A percentile compares a stretch with the other conserved stretches of the same genome.
These are phyloP conservation scores for Drosophila tristis DNA, from an alignment of 1,140 invertebrate genomes.

Conservation along the genomic window DNA sequence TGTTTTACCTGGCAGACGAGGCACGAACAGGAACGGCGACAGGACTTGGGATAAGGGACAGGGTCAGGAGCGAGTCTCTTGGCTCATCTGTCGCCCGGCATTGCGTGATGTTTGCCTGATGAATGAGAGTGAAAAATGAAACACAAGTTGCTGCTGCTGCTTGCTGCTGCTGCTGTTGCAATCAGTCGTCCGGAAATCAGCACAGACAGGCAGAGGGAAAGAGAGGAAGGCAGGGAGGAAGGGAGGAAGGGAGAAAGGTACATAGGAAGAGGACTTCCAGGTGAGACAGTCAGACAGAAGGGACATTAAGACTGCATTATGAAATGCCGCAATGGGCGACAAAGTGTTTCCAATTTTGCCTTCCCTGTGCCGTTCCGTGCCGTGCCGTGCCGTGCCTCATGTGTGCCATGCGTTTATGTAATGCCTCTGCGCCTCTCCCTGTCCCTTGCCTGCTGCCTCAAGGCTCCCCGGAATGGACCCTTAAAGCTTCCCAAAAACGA, in stretches of 20 bases:
- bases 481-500: slow-evolving; percentile 45
- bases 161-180: slow-evolving; percentile 50
- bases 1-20: slow-evolving; percentile 32
- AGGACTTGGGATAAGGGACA: slow-evolving; percentile 17
- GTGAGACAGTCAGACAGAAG: slow-evolving; percentile 17
- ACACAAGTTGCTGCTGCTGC: slow-evolving; percentile 53
- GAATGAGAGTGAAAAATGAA: slow-evolving; percentile 80
- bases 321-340: slow-evolving; percentile 56
- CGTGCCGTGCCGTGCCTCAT: neutral
- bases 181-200: slow-evolving; percentile 80
- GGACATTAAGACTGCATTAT: slow-evolving; percentile 60
- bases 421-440: slow-evolving; percentile 58
- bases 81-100: slow-evolving; percentile 51
- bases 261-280: slow-evolving; percentile 13
- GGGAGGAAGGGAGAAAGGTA: neutral
- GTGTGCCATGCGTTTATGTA: slow-evolving; percentile 49
- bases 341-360: slow-evolving; percentile 62
- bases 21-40: slow-evolving; percentile 2
- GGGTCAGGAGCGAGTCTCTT: slow-evolving; percentile 35
- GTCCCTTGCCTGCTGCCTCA: neutral
- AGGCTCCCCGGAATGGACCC: slow-evolving; percentile 29
- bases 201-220: slow-evolving; percentile 55
- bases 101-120: slow-evolving; percentile 75
- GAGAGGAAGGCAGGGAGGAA: slow-evolving; percentile 20
- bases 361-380: slow-evolving; percentile 26